Base-by-base conservation (phyloP, 1,140 invertebrate genomes). In the Globodera rostochiensis region DNA sequence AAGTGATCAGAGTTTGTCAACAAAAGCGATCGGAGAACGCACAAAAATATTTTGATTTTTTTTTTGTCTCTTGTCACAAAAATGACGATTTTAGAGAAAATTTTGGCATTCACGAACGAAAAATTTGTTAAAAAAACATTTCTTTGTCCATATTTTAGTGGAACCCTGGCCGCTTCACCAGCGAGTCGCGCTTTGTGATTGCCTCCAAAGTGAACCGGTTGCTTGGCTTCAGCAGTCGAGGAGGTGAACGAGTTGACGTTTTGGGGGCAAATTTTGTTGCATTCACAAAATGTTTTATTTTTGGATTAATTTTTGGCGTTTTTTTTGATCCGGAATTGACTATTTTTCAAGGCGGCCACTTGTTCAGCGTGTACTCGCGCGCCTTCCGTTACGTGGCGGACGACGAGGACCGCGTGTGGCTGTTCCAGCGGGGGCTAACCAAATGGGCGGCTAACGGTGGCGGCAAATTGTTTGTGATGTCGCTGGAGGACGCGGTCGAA, bases 191-290 rank as follows among this genome's bases (percentile, higher is more conserved):
- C 21, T 86, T 86, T 76, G 79, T 86, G 47, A 67, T 86, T 4
- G 85, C 77, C 21, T 87, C 85, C 19, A 86, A 86, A 77, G 84
- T 84, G 7, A 86, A 86, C 50, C 87, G 87, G 47, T 57, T 85
- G 8, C 50, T 78, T 7, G 77, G 77, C 9, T 85, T 74, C 45
- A 49, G 36, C 76, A 64, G 57, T 64, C 57, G 57, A 19, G 57
- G 57, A 64, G 57, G 57, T 64, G 57, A 64, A 19, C 57, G 57
- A 19, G 5, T 19, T 13, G 57, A 3, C 53, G 53, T 6, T 15
- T 6, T 6, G 53, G 8, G 53, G 8, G 8, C 53, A 53, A 53
- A 53, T 53, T 53, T 53, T 11, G 15, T 6, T 53, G 36, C 36
- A 36, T 36, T 36, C 36, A 36, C 2, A 36, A 36, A 36, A 36